phyloP scores from a whole-genome alignment of 2,113 vertebrate species.

The Cyprinus carpio region DNA sequence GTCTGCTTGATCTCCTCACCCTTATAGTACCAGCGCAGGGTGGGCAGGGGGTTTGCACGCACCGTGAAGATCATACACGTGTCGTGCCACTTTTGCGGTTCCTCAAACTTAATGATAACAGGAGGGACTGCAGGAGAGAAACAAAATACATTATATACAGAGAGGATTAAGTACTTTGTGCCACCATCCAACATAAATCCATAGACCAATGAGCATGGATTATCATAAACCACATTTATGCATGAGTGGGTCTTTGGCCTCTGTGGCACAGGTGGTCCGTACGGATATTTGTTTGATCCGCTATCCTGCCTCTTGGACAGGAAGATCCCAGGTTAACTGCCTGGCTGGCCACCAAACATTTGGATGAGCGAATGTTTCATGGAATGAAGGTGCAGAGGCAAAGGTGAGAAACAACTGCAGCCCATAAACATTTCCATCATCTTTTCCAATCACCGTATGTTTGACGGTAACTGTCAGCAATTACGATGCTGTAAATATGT shows the following conservation, averaged over 20 bases:
- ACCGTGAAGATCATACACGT: constrained; percentile 94
- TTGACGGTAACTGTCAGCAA: neutral
- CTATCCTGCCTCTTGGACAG: constrained; percentile 28
- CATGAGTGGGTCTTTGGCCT: neutral
- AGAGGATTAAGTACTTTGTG: neutral
- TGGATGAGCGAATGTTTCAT: neutral
- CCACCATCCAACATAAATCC: constrained; percentile 7
- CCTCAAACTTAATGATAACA: constrained; percentile 82
- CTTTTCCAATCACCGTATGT: neutral
- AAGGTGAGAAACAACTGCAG: neutral
- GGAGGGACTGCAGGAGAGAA: constrained; percentile 80
- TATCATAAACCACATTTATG: constrained; percentile 8
- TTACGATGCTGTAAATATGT: constrained; percentile 17
- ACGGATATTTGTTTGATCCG: constrained; percentile 21
- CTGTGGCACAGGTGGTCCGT: neutral
- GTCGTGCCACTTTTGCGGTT: constrained; percentile 86
- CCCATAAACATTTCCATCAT: constrained; percentile 23
- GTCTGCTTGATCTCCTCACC: constrained; percentile 81
- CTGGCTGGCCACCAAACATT: constrained; percentile 20
- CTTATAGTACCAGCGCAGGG: constrained; percentile 84
- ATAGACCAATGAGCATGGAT: neutral
- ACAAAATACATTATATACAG: neutral
- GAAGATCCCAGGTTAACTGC: constrained; percentile 32
- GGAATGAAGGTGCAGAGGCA: neutral
- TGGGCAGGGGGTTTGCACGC: constrained; percentile 86